Base-by-base conservation (phyloP, 2,888 invertebrate genomes). In the Thysanoteuthis rhombus region DNA sequence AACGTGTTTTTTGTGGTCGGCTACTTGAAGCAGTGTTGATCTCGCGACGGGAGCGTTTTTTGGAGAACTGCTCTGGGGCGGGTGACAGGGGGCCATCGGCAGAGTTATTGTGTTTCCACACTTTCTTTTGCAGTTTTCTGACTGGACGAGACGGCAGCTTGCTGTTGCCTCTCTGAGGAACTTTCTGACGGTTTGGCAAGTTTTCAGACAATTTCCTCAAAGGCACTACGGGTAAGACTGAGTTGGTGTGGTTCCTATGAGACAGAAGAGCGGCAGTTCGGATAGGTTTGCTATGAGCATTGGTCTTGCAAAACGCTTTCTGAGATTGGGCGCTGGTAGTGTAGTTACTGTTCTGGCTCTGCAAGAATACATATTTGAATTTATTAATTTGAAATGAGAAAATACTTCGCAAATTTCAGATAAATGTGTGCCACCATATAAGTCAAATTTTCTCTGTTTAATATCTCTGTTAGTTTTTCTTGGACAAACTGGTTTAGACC, bases 161-260 rank as follows among this genome's bases (percentile, higher is more conserved):
- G 45, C 22, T 40, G 25, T 45, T 40, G 40, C 92, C 92, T 92
- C 42, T 92, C 40, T 92, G 92, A n/a, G 75, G 36, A 75, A 75
- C 75, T 36, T 75, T 93, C 38, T 47, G 52, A 28, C 93, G 38
- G 52, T 58, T 58, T 3, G 47, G 93, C 93, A 93, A 19, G 36
- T 93, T 93, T 32, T 93, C 93, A 38, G 93, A 93, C 19, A 93
- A 28, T 58, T 93, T 93, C 38, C 36, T 58, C 52, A 92, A 58
- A 93, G 93, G 93, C 93, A 93, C 93, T 45, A 93, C 52, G 38
- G 93, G 52, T 92, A 92, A n/a, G 39, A 92, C 92, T n/a, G 42
- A 45, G 45, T 92, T 92, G 32, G 92, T 25, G n/a, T 92, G 92
- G 92, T 45, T 92, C 45, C 45, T 92, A 32, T 40, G 92, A 45